phyloP scores from a whole-genome alignment of 2,797 vertebrate genomes.

The Enteromius anoplus region DNA sequence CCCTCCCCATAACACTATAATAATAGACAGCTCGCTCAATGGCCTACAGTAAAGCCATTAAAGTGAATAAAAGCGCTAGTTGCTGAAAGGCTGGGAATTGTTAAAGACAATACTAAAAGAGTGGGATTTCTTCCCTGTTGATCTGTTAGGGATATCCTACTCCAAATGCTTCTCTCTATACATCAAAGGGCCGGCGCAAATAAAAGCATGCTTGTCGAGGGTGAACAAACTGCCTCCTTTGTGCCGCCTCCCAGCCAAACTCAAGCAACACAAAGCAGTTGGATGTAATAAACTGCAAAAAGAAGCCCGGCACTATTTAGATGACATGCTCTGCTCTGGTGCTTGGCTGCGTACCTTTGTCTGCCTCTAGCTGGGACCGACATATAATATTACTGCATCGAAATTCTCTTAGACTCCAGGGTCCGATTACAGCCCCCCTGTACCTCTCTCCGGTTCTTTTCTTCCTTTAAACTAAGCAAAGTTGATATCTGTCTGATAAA shows the following conservation, averaged over 20 bases:
- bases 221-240: constrained; percentile 85
- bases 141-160: constrained; percentile 78
- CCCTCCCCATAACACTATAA: constrained; percentile 66
- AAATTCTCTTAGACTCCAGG: constrained; percentile 80
- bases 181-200: constrained; percentile 81
- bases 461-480: constrained; percentile 79
- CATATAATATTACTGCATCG: constrained; percentile 85
- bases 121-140: constrained; percentile 81
- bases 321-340: constrained; percentile 83
- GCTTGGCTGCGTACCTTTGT: constrained; percentile 81
- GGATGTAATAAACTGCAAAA: constrained; percentile 84
- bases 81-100: constrained; percentile 77
- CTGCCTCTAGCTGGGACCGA: constrained; percentile 75
- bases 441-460: constrained; percentile 75
- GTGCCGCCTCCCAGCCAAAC: constrained; percentile 79
- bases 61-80: constrained; percentile 77
- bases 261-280: constrained; percentile 79
- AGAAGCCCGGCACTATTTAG: constrained; percentile 80
- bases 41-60: constrained; percentile 78
- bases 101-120: constrained; percentile 80
- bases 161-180: constrained; percentile 77
- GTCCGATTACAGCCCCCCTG: constrained; percentile 75
- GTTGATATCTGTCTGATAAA: constrained; percentile 78
- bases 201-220: constrained; percentile 85
- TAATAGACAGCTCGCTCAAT: constrained; percentile 73